Evolutionary conservation across 2,113 vertebrate species (phyloP).

Genomic region (Callipepla squamata): DNA sequence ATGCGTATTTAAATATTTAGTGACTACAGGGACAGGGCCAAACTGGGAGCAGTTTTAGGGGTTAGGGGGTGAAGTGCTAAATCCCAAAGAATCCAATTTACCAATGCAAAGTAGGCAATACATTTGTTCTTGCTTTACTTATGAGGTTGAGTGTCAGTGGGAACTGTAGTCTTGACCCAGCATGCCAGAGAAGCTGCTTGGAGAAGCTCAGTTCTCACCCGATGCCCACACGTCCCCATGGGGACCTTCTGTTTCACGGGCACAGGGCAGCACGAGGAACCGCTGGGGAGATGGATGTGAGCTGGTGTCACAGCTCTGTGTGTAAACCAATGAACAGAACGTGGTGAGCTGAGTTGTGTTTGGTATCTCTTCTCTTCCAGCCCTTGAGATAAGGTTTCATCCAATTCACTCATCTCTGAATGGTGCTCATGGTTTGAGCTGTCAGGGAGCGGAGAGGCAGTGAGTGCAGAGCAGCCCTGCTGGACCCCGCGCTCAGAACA

Average conservation of each 20-base stretch:
- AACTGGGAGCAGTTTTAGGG: constrained; percentile 32
- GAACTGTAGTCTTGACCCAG: background rate
- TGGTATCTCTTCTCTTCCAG: background rate
- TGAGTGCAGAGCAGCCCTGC: background rate
- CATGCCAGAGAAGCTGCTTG: background rate
- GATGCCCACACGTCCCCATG: background rate
- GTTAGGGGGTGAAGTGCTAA: background rate
- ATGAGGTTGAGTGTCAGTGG: background rate
- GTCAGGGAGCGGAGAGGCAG: background rate
- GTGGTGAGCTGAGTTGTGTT: background rate
- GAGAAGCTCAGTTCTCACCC: background rate
- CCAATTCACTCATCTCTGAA: background rate
- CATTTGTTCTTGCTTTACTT: background rate
- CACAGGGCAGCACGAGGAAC: background rate
- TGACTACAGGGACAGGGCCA: constrained; percentile 15
- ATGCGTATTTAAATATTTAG: constrained; percentile 45
- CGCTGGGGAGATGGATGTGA: background rate
- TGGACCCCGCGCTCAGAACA: no score
- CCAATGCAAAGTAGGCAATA: background rate
- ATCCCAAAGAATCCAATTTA: background rate
- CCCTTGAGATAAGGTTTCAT: background rate
- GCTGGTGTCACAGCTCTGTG: background rate
- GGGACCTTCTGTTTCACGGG: fast-evolving
- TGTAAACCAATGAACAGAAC: background rate
- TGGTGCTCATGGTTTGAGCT: background rate